These are phyloP conservation scores for Dasypolia templi DNA, from an alignment of 2,888 invertebrate species.

Conservation along the genomic window DNA sequence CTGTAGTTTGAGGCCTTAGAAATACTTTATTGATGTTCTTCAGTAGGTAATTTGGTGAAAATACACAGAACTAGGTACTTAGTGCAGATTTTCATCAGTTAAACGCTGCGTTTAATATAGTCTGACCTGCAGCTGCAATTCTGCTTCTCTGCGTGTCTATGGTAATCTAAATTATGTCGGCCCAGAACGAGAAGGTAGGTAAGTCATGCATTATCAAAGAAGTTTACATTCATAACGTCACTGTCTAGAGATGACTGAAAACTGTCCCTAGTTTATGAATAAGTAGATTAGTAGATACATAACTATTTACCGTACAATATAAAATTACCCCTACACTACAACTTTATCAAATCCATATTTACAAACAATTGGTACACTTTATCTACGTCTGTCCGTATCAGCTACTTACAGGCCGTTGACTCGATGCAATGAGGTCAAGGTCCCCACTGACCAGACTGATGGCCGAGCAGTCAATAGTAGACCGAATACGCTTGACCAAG, in stretches of 20 bases:
- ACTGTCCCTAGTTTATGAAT: background rate
- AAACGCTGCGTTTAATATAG: background rate
- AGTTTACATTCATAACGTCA: background rate
- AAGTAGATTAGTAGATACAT: background rate
- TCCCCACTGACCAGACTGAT: background rate
- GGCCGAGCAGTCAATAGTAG: conserved; percentile 11
- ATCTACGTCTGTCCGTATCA: background rate
- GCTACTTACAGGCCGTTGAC: conserved; percentile 23
- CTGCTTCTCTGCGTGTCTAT: background rate
- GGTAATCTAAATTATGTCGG: background rate
- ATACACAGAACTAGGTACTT: background rate
- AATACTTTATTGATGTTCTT: background rate
- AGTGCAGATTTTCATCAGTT: background rate
- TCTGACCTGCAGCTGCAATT: background rate
- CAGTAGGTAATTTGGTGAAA: background rate
- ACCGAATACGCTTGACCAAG: conserved; percentile 1
- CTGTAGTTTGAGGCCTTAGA: background rate
- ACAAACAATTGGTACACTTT: conserved; percentile 27
- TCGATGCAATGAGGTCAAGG: conserved; percentile 39
- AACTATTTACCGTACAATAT: background rate
- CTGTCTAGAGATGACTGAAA: background rate
- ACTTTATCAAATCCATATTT: conserved; percentile 34
- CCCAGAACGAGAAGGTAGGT: background rate
- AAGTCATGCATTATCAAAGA: background rate
- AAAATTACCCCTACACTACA: background rate